Evolutionary conservation across 2,797 vertebrate species (phyloP), one percentile per base, ranked within the genome.

Genomic region (Rhynchonycteris naso): DNA sequence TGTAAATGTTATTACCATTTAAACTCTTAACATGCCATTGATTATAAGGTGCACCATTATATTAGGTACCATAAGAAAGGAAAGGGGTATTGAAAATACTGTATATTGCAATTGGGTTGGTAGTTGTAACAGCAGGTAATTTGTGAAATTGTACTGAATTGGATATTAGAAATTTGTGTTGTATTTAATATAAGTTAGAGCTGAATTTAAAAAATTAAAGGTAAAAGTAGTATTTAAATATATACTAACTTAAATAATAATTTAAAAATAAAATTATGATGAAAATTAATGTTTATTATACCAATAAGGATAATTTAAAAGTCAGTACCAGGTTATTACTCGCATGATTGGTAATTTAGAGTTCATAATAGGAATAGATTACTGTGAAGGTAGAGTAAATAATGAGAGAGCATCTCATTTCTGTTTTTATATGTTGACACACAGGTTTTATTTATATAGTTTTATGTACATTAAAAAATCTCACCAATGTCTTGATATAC

Each of bases 381-480:
- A 69, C n/a, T 71, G 28, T 69, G 19, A 61, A 33, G 21, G 16
- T 81, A n/a, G 83, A 89, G 58, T 43, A 74, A 52, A 83, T 82
- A 43, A 43, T 88, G 16, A 66, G 0, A 76, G 30, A 87, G 3
- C 68, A 56, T 84, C 26, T 88, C 78, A 61, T 43, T 92, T 96
- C 93, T 92, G 6, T 82, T 83, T 92, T 89, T 89, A 71, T 16
- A 30, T 76, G 47, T 88, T 96, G 81, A 74, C 47, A 58, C 30
- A 54, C 12, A 71, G 54, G 16, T 88, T 96, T 88, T 91, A 47
- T 92, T 94, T 94, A 87, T 26, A 33, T 87, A 43, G 30, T 79
- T 93, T 95, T 69, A 59, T 75, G 38, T 71, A 30, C 78, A 61
- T 93, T 95, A 76, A 97, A 33, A 92, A 92, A 47, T 35, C 71